Conservation (phyloP, 2,797 vertebrate species). For the Fratercula arctica region DNA sequence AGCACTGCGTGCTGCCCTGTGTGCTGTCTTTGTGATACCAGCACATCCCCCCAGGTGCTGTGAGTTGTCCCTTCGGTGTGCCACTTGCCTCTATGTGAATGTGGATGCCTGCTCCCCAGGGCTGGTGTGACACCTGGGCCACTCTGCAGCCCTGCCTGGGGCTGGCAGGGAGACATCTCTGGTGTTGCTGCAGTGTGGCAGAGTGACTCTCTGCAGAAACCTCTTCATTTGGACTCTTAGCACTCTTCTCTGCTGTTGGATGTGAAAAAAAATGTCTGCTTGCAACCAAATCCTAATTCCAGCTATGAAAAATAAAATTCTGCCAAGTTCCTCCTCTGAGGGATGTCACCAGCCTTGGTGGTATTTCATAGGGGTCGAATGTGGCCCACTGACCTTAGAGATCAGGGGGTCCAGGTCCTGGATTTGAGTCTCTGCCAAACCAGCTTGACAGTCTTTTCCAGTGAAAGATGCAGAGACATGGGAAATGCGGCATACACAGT, state of each 20-base stretch:
- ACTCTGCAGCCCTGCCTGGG: not conserved
- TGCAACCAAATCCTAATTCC: not conserved
- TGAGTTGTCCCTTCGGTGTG: accelerated
- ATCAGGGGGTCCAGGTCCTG: not conserved
- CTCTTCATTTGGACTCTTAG: not conserved
- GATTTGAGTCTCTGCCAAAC: not conserved
- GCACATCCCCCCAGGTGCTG: not conserved
- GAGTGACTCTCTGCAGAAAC: not conserved
- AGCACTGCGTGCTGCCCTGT: not conserved
- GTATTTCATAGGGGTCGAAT: not conserved
- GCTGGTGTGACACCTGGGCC: not conserved
- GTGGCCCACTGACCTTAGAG: not conserved
- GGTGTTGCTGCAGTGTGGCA: not conserved
- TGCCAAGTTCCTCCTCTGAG: not conserved
- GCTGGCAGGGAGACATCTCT: not conserved
- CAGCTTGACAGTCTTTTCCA: not conserved
- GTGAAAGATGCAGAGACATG: not conserved
- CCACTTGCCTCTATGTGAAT: not conserved
- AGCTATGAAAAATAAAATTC: not conserved
- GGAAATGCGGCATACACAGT: not conserved
- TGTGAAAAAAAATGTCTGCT: not conserved
- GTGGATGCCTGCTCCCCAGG: not conserved
- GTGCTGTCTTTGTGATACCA: not conserved
- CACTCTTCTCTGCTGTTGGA: not conserved
- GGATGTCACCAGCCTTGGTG: not conserved